These are phyloP conservation scores for Strix uralensis DNA, from an alignment of 2,113 vertebrate species.

Conservation along the genomic window DNA sequence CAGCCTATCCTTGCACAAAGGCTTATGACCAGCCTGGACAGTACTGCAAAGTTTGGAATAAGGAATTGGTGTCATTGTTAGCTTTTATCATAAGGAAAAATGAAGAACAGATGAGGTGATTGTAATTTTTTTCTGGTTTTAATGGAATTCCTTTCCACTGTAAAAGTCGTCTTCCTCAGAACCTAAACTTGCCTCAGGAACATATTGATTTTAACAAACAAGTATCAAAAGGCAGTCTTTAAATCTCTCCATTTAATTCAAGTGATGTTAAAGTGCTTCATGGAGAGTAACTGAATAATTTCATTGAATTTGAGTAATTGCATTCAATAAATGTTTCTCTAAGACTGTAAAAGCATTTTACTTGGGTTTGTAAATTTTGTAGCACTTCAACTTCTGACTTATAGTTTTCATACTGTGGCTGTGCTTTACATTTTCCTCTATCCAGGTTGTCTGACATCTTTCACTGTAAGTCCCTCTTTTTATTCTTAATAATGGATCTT, in stretches of 20 bases:
- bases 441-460: not conserved
- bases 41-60: not conserved
- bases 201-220: slow-evolving; percentile 27
- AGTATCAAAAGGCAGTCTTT: slow-evolving; percentile 35
- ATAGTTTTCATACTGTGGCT: not conserved
- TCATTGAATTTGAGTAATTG: slow-evolving; percentile 11
- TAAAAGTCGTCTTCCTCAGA: not conserved
- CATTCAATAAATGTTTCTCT: slow-evolving; percentile 3
- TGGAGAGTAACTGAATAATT: slow-evolving; percentile 15
- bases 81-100: not conserved
- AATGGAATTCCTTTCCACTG: not conserved
- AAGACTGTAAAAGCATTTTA: not conserved
- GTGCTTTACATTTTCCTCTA: not conserved
- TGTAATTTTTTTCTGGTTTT: not conserved
- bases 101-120: not conserved
- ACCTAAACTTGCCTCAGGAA: slow-evolving; percentile 3
- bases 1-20: not conserved
- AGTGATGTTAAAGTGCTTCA: slow-evolving; percentile 26
- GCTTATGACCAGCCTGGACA: not conserved
- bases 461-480: not conserved
- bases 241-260: slow-evolving; percentile 31
- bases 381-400: not conserved
- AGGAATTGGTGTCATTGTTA: not conserved
- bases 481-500: not conserved
- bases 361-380: not conserved